Evolutionary conservation across 2,888 invertebrate genomes (phyloP).

Genomic region (Auanema sp.): DNA sequence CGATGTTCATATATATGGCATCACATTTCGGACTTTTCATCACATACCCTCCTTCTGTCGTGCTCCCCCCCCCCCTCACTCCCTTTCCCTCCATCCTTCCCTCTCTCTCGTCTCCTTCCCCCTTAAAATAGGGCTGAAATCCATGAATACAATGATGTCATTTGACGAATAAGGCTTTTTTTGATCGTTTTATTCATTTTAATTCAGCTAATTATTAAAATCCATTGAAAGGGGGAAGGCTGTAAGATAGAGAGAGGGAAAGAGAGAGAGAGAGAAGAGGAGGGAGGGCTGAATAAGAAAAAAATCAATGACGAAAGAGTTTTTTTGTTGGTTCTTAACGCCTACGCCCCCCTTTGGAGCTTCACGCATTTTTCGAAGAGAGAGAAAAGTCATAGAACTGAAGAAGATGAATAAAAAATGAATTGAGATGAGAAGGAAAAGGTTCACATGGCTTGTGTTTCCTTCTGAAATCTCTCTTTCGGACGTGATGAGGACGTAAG

Average conservation of each 20-base stretch:
- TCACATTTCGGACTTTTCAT: neutral
- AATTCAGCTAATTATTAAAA: neutral
- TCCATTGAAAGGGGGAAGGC: neutral
- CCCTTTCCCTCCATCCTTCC: neutral
- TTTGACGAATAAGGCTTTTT: neutral
- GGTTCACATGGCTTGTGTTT: no score
- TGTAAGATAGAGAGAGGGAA: no score
- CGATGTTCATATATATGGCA: neutral
- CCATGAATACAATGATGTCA: neutral
- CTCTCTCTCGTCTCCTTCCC: neutral
- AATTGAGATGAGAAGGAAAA: no score
- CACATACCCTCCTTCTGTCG: neutral
- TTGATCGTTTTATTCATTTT: neutral
- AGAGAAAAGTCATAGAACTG: no score
- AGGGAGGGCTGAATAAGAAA: conserved; percentile 3
- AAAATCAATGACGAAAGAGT: no score
- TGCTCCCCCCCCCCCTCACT: neutral
- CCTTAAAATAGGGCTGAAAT: conserved; percentile 5
- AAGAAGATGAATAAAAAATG: no score
- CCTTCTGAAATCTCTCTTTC: no score
- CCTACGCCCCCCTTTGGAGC: conserved; percentile 1
- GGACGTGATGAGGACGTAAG: no score
- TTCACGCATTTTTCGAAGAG: no score
- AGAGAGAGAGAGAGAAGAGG: no score
- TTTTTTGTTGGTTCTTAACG: neutral